Evolutionary conservation across 2,113 vertebrate genomes (phyloP).

Genomic region (Anhinga anhinga): DNA sequence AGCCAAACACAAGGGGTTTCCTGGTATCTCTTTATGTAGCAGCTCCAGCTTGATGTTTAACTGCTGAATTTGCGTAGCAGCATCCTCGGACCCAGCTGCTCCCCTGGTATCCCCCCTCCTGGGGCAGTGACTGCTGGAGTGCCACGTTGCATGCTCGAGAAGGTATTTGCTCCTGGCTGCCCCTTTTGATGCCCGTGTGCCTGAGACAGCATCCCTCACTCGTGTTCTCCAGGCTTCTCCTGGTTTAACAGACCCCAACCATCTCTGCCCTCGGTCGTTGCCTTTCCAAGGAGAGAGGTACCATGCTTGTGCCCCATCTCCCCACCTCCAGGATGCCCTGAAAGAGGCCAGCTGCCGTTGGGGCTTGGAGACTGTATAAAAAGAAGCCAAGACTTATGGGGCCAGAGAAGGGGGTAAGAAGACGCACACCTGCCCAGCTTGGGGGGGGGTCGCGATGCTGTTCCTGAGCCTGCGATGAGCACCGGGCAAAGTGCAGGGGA

Average conservation of each 20-base stretch:
- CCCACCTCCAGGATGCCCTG: too few species aligned
- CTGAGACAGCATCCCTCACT: background rate
- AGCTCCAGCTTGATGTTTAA: background rate
- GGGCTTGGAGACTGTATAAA: background rate
- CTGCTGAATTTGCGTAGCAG: background rate
- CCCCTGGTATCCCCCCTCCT: background rate
- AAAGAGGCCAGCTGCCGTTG: background rate
- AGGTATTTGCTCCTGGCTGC: background rate
- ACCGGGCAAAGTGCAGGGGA: rapidly evolving
- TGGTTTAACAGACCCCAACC: too few species aligned
- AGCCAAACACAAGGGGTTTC: background rate
- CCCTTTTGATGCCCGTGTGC: background rate
- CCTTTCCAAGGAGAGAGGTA: background rate
- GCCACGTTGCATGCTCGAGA: rapidly evolving
- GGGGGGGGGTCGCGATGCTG: background rate
- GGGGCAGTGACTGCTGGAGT: background rate
- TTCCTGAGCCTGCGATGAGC: background rate
- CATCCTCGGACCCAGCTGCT: rapidly evolving
- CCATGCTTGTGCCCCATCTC: rapidly evolving
- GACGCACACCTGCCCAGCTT: rapidly evolving
- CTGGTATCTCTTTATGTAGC: too few species aligned
- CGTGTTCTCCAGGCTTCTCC: rapidly evolving
- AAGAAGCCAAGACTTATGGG: background rate
- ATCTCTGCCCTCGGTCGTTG: rapidly evolving
- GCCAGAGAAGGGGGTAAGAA: background rate